Evolutionary conservation across 2,797 vertebrate species (phyloP).

Genomic region (Allobates femoralis): DNA sequence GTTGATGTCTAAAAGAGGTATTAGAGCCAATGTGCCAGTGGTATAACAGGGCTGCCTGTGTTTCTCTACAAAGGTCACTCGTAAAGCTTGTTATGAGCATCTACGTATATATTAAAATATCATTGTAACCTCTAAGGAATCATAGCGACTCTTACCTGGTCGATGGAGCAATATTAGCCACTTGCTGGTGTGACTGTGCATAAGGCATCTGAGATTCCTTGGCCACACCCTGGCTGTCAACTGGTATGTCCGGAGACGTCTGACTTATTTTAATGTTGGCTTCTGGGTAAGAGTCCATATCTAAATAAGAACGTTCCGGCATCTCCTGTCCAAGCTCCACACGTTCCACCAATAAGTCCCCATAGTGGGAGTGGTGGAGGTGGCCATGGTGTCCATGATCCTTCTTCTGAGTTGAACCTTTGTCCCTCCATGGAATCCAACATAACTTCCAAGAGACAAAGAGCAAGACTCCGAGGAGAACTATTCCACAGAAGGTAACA

Average conservation of each 20-base stretch:
- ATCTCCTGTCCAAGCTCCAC: conserved; percentile 81
- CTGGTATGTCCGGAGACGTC: conserved; percentile 88
- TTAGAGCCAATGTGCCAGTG: no score
- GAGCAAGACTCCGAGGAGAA: conserved; percentile 90
- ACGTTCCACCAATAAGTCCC: conserved; percentile 83
- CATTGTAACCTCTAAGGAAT: no score
- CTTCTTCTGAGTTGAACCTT: conserved; percentile 83
- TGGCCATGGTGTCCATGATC: conserved; percentile 83
- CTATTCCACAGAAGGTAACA: conserved; percentile 92
- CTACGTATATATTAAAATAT: no score
- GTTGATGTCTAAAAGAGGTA: no score
- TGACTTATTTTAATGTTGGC: conserved; percentile 84
- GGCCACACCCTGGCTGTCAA: conserved; percentile 76
- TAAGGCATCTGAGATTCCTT: conserved; percentile 85
- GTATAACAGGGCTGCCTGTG: no score
- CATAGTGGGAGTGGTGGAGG: conserved; percentile 86
- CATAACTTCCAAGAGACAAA: conserved; percentile 97
- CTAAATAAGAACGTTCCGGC: conserved; percentile 90
- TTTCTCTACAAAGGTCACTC: no score
- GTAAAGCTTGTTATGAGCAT: no score
- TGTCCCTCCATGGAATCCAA: conserved; percentile 94
- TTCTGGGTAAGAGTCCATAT: conserved; percentile 91
- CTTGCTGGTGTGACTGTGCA: conserved; percentile 87
- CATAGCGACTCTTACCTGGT: conserved; percentile 65
- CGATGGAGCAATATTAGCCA: conserved; percentile 77